Base-by-base conservation (phyloP, 2,113 vertebrate genomes). In the Chrysochloris asiatica region DNA sequence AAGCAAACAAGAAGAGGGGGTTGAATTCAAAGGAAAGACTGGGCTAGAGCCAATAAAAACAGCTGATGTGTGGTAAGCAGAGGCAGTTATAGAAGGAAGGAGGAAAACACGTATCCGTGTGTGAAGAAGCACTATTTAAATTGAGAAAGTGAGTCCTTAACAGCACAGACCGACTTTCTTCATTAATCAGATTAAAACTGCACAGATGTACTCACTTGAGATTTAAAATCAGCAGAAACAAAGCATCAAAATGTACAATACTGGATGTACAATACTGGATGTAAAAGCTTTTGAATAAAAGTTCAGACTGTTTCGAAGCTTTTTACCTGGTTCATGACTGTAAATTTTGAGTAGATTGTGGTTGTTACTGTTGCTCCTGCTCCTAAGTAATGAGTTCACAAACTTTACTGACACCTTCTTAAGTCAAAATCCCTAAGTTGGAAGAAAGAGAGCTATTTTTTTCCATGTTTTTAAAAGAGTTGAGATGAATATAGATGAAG, bases 11-110 rank as follows among this genome's bases (percentile, higher is more conserved):
- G 71, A 19, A 92, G 17, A 93, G 28, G 61, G 83, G 21, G 6
- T 86, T 94, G 80, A 92, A 93, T 78, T 96, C 90, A 93, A 92
- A 95, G 73, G 43, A n/a, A 92, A 33, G 81, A 33, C 61, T 94
- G 95, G 61, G 10, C 17, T 54, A 45, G 1, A 71, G 88, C 95
- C 95, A 96, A 52, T 76, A 38, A 83, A 96, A 94, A 89, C 86
- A 95, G 72, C 47, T 30, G 43, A 43, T 81, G 43, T 72, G 84
- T 94, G 41, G 86, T 88, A 86, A 93, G 50, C 92, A 94, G 54
- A 89, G 54, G 61, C 77, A 56, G 47, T 89, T 88, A 10, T 9
- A 65, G 76, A 52, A 71, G n/a, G 3, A 67, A 26, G n/a, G 41
- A 38, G 48, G 56, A 41, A 54, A 50, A 50, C 50, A 14, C 36